phyloP scores from a whole-genome alignment of 2,888 invertebrate genomes.

The Spialia ferax region DNA sequence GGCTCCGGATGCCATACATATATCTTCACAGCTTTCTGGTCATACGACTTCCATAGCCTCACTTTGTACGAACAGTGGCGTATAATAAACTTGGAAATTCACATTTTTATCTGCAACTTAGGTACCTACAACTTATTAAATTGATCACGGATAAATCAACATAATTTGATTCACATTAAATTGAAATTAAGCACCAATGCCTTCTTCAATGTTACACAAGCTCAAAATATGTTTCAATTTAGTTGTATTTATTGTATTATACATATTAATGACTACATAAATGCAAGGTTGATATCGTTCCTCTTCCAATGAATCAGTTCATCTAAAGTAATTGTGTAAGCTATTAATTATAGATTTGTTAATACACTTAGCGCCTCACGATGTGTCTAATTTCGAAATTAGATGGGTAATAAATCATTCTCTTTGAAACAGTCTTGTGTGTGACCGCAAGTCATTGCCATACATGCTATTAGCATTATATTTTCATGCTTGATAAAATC shows the following conservation, averaged over 20 bases:
- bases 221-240: not conserved
- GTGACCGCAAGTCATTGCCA: not conserved
- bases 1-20: too few relatives aligned
- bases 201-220: too few relatives aligned
- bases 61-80: too few relatives aligned
- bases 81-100: too few relatives aligned
- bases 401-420: not conserved
- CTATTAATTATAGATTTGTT: constrained; percentile 30
- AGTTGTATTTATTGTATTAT: constrained; percentile 3
- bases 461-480: not conserved
- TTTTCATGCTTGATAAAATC: not conserved
- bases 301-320: constrained; percentile 17
- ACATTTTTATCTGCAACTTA: too few relatives aligned
- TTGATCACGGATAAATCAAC: too few relatives aligned
- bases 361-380: constrained; percentile 10
- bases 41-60: too few relatives aligned
- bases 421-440: not conserved
- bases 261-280: not conserved
- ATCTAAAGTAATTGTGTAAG: constrained; percentile 25
- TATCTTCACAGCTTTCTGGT: too few relatives aligned
- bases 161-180: too few relatives aligned
- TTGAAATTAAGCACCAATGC: too few relatives aligned
- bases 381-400: constrained; percentile 18
- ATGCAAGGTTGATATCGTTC: constrained; percentile 17
- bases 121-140: too few relatives aligned